A percentile compares a stretch with the other conserved stretches of the same genome.
Conservation (phyloP, 1,140 invertebrate species). For the Rhopalosiphum padi region DNA sequence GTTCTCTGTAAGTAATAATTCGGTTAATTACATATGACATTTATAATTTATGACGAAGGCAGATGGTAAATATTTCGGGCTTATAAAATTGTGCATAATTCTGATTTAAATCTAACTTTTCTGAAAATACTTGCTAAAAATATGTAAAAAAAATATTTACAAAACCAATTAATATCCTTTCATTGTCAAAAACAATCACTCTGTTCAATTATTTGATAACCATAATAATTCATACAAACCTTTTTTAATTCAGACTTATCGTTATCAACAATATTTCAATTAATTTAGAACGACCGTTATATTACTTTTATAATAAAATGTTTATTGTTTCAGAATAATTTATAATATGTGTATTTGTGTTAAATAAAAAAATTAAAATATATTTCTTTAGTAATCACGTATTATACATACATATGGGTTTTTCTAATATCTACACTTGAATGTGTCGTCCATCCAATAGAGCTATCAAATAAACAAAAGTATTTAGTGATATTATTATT, state of each 20-base stretch:
- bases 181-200: background rate
- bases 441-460: too few species aligned
- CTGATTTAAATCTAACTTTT: background rate
- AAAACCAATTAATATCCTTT: background rate
- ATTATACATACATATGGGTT: background rate
- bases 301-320: background rate
- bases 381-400: background rate
- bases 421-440: background rate
- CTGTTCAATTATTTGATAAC: background rate
- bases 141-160: background rate
- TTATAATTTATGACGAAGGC: background rate
- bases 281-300: background rate
- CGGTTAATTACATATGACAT: background rate
- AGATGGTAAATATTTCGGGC: background rate
- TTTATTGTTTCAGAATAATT: background rate
- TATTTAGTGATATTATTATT: too few species aligned
- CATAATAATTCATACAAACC: background rate
- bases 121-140: background rate
- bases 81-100: background rate
- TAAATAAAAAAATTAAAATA: background rate
- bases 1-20: background rate
- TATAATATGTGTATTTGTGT: background rate
- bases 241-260: background rate
- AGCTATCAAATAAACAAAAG: too few species aligned
- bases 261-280: background rate